Evolutionary conservation across 1,140 invertebrate genomes (phyloP), one percentile per base, ranked within the genome.

Genomic region (Drosophila melanica): DNA sequence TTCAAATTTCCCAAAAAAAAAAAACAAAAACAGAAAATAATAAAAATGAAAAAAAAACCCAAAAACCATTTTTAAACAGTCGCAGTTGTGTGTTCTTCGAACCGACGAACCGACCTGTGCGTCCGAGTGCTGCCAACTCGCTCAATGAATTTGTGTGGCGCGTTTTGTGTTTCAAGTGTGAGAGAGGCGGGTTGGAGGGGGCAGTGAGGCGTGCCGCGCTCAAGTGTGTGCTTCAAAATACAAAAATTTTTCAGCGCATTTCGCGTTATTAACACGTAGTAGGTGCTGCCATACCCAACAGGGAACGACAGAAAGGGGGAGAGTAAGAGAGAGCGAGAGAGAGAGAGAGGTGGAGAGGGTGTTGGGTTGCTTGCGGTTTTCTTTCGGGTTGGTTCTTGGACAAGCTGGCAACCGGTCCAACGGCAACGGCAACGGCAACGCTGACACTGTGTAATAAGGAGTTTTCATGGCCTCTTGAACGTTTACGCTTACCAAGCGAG

Each of bases 381-480:
- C 62, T 68, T 59, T 68, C 44, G 55, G 55, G 16, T 62, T 27
- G 50, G 65, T 48, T 60, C 54, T 59, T 82, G 54, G 55, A 35
- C n/a, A 44, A 27, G 5, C 23, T 10, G 55, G 42, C 16, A 12
- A 16, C 42, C 18, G 47, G 30, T 27, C 23, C 41, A 27, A 27
- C 14, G 14, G 11, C 64, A 51, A 45, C 55, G 75, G n/a, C 41
- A 27, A 27, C 14, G 14, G 11, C 64, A 51, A 45, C 55, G 75
- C 75, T 87, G 84, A 87, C 79, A 89, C 84, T 72, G 66, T 89
- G 79, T 89, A 87, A 87, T 87, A 87, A 87, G 84, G 84, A 87
- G 84, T 87, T 87, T 87, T 87, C 84, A 87, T 87, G 84, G 84
- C 84, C 84, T 89, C 84, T 87, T 87, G 84, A 87, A 87, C 80